phyloP scores from a whole-genome alignment of 2,797 vertebrate species.

The Cercopithecus neglectus region DNA sequence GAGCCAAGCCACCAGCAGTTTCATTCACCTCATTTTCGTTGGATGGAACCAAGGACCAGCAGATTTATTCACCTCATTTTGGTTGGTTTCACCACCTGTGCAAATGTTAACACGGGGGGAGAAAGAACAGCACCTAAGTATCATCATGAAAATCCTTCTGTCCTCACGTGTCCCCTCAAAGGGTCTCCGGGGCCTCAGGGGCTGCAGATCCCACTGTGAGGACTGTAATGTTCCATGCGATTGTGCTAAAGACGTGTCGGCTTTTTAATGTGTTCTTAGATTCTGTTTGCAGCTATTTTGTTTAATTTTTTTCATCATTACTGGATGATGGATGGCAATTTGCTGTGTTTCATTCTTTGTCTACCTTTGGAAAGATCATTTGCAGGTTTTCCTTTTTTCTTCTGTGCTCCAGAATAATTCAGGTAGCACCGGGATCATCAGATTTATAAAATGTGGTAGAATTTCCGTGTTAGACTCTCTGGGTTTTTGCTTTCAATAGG shows the following conservation, averaged over 20 bases:
- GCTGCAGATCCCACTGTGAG: not conserved
- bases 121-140: not conserved
- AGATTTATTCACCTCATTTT: fast-evolving
- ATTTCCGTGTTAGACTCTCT: fast-evolving
- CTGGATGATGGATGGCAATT: not conserved
- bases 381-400: not conserved
- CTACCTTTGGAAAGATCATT: not conserved
- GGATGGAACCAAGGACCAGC: not conserved
- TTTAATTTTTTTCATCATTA: not conserved
- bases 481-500: fast-evolving
- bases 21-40: no score
- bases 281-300: not conserved
- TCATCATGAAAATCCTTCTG: no score
- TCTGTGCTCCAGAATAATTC: not conserved
- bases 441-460: no score
- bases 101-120: not conserved
- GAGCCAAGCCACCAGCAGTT: no score
- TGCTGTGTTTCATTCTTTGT: not conserved
- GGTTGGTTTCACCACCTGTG: not conserved
- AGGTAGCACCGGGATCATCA: not conserved
- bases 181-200: no score
- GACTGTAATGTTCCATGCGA: fast-evolving
- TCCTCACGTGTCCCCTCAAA: no score
- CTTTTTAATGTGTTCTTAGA: not conserved
- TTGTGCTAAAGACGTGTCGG: fast-evolving